phyloP scores from a whole-genome alignment of 2,797 vertebrate species.

The Agapornis canus region DNA sequence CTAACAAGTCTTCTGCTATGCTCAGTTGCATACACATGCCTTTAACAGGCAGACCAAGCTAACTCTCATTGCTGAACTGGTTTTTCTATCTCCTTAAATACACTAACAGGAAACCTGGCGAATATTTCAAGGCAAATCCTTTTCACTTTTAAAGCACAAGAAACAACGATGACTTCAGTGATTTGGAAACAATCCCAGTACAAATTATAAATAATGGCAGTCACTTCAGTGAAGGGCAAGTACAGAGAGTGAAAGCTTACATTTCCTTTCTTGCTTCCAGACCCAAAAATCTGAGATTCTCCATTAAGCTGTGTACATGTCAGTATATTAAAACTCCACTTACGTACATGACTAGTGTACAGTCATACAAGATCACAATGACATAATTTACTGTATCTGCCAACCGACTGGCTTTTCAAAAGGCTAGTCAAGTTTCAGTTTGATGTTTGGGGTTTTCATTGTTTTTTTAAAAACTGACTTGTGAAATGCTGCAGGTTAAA shows the following conservation, averaged over 20 bases:
- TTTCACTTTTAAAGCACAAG: not conserved
- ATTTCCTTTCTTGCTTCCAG: not conserved
- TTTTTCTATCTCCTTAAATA: constrained; percentile 36
- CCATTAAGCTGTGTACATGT: not conserved
- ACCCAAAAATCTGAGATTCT: not conserved
- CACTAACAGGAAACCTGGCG: not conserved
- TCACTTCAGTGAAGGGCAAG: not conserved
- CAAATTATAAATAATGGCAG: not conserved
- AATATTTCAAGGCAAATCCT: not conserved
- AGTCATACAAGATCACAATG: not conserved
- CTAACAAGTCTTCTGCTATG: not conserved
- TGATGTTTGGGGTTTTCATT: not conserved
- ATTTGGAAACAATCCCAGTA: not conserved
- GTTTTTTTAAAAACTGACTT: not conserved
- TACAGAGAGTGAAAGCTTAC: not conserved
- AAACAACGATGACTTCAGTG: not conserved
- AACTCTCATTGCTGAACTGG: constrained; percentile 24
- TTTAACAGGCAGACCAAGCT: not conserved
- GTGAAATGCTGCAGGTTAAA: not conserved
- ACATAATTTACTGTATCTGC: not conserved
- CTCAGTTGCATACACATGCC: not conserved
- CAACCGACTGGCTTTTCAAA: not conserved
- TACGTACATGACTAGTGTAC: fast-evolving
- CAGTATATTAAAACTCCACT: not conserved
- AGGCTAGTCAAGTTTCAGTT: not conserved